Base-by-base conservation (phyloP, 2,888 invertebrate genomes). In the Ornithoptera priamus region DNA sequence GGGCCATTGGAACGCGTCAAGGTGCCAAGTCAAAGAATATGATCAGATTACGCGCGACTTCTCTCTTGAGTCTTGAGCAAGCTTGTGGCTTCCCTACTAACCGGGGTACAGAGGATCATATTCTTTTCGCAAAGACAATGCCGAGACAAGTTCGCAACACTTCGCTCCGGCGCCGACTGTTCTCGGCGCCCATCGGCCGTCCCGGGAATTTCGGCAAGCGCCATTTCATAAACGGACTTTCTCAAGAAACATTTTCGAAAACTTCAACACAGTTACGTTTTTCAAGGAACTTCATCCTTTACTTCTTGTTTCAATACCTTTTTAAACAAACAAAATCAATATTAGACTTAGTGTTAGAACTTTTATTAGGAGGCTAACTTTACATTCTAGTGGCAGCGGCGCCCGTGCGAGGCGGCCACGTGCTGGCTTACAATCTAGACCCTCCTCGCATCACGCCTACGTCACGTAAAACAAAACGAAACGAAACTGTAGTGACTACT, bases 301-400 rank as follows among this genome's bases (percentile, higher is more conserved):
- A 95, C 95, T 95, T 95, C 95, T 95, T 95, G 95, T 95, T 95
- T 95, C 95, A 95, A 95, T 94, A 95, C 95, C 95, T 95, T 95
- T 94, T 95, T 94, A 95, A 95, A 95, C 94, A 95, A 95, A 95
- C 95, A 95, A 95, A 95, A 94, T 94, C 92, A 93, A 93, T 88
- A 94, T 94, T 94, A 94, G 94, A 93, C 90, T 93, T 92, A 86
- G 85, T 87, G 84, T 88, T 86, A 86, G 85, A 88, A 81, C 89
- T 92, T 53, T 91, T 91, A 90, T 92, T 90, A 82, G 84, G 61
- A 85, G 39, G 80, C 87, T 90, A 89, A 82, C 84, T 85, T 88
- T 90, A 89, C 85, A 89, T 83, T 82, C 89, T 90, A 90, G 84
- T 88, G 87, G 89, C 88, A 83, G 79, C 81, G 80, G 80, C 70